Conservation (phyloP, 2,797 vertebrate species). For the Smutsia gigantea region DNA sequence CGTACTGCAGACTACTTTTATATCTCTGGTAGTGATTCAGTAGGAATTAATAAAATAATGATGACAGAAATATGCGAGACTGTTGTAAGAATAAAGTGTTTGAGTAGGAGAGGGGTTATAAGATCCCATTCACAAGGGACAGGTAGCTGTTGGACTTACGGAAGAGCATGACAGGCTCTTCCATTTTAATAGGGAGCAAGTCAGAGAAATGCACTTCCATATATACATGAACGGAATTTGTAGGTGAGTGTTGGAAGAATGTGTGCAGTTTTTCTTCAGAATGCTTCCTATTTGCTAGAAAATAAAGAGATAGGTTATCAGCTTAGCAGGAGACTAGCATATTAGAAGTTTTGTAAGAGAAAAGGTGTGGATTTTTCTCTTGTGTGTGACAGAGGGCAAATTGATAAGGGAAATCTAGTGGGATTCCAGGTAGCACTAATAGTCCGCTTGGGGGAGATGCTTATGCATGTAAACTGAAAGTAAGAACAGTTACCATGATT, state of each 20-base stretch:
- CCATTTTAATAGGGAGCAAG: not conserved
- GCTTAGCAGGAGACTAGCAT: not conserved
- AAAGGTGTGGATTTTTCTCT: not conserved
- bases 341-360: not conserved
- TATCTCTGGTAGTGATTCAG: not conserved
- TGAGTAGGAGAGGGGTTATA: not conserved
- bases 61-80: not conserved
- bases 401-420: not conserved
- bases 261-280: not conserved
- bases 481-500: not conserved
- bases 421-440: not conserved
- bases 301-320: not conserved
- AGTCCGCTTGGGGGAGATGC: not conserved
- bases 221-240: not conserved
- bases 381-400: not conserved
- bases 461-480: not conserved
- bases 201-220: not conserved
- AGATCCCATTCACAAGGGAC: not conserved
- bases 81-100: not conserved
- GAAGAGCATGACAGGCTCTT: not conserved
- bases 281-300: not conserved
- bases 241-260: not conserved
- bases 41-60: not conserved
- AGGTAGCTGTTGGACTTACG: not conserved
- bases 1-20: not conserved